Evolutionary conservation across 1,140 invertebrate genomes (phyloP), one percentile per base, ranked within the genome.

Genomic region (Palaemon carinicauda): DNA sequence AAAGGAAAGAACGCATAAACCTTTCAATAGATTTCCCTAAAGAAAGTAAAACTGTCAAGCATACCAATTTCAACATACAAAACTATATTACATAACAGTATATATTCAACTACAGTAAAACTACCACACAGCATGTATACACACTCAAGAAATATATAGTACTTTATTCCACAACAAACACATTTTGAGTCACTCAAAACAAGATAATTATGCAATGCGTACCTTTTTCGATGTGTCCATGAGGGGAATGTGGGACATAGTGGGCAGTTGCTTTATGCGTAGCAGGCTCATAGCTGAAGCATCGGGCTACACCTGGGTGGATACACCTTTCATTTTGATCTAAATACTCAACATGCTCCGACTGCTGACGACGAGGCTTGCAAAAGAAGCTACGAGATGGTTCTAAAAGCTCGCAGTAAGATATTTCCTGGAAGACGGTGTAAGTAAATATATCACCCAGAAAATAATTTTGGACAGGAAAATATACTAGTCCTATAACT

Each of bases 271-370:
- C 83, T 56, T 78, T 86, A 29, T 79, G 78, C 19, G 69, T 86
- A 19, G 88, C 83, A 50, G 84, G 84, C 19, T 87, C 88, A 69
- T 89, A 87, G 71, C 88, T 89, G 56, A 85, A 89, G 79, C 88
- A 89, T 15, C 88, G 75, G n/a, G 88, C 85, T 15, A 89, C 82
- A 5, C 82, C 81, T n/a, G 81, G 73, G 65, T 87, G 86, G 50
- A 87, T 69, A 24, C 77, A 79, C n/a, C 79, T 33, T 24, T 71
- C 78, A 41, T n/a, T 78, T 3, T 41, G n/a, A 24, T 88, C 82
- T 50, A 60, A n/a, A 31, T 77, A 56, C 21, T 81, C 83, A 41
- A 69, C 77, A 33, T 85, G 78, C 21, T 85, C 88, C 27, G 88
- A 88, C 87, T 88, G 87, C 10, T 86, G 84, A 15, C 78, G 41